A percentile compares a stretch with the other conserved stretches of the same genome.
Conservation (phyloP, 2,113 vertebrate species). For the Phyllostomus discolor region DNA sequence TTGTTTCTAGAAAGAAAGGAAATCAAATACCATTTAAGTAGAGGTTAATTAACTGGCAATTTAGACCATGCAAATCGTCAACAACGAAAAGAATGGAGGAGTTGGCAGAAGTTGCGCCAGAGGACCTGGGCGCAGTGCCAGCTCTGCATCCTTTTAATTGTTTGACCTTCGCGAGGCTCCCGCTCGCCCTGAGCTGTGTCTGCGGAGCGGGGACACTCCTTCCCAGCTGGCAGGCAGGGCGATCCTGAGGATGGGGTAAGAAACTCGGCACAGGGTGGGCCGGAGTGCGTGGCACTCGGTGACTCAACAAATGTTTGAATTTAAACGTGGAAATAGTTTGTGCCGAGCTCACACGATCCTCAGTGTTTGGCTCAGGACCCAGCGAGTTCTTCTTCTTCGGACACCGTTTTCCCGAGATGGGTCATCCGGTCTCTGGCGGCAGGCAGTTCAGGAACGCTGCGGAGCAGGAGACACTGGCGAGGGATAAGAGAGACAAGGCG, state of each 20-base stretch:
- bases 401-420: not conserved
- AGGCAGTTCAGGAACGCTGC: not conserved
- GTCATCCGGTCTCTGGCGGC: not conserved
- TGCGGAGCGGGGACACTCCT: not conserved
- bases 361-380: not conserved
- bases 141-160: not conserved
- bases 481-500: not conserved
- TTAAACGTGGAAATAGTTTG: not conserved
- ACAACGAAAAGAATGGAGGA: not conserved
- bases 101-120: not conserved
- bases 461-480: not conserved
- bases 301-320: not conserved
- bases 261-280: fast-evolving
- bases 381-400: not conserved
- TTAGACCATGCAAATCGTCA: not conserved
- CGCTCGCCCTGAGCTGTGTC: not conserved
- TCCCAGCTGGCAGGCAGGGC: not conserved
- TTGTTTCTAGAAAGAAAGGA: not conserved
- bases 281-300: too few relatives aligned
- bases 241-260: not conserved
- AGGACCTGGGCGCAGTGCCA: not conserved
- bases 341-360: not conserved
- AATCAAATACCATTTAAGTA: constrained; percentile 7
- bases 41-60: constrained; percentile 35
- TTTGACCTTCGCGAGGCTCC: not conserved